Evolutionary conservation across 2,797 vertebrate genomes (phyloP).

Genomic region (Sylvilagus floridanus): DNA sequence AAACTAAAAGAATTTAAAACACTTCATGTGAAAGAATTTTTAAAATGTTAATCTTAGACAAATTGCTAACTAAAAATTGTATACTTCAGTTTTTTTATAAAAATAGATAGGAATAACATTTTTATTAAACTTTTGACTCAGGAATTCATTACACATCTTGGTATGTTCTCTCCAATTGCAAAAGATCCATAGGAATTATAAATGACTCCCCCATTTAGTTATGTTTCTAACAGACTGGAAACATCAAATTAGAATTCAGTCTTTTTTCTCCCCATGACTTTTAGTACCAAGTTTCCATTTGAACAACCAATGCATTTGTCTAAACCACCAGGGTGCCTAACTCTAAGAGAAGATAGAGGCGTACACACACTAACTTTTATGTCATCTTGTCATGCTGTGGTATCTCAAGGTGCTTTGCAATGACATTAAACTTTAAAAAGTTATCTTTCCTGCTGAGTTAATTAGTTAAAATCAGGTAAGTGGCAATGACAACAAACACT

Average conservation of each 20-base stretch:
- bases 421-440: constrained; percentile 80
- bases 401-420: constrained; percentile 76
- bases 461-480: constrained; percentile 80
- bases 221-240: constrained; percentile 71
- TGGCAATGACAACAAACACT: constrained; percentile 75
- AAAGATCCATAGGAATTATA: constrained; percentile 40
- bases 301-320: constrained; percentile 76
- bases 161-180: background rate
- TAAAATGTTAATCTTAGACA: background rate
- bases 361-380: constrained; percentile 72
- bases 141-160: constrained; percentile 29
- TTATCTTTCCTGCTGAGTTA: constrained; percentile 77
- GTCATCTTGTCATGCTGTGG: constrained; percentile 79
- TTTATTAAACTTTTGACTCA: constrained; percentile 17
- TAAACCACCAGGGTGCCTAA: constrained; percentile 77
- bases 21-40: constrained; percentile 32
- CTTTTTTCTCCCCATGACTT: constrained; percentile 53
- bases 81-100: constrained; percentile 1
- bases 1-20: background rate
- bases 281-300: constrained; percentile 78
- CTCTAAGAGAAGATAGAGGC: constrained; percentile 61
- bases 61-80: constrained; percentile 36
- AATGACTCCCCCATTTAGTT: constrained; percentile 30
- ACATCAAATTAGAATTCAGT: constrained; percentile 72
- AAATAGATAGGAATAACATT: constrained; percentile 4